Conservation (phyloP, 2,797 vertebrate genomes). For the Peromyscus melanophrys region DNA sequence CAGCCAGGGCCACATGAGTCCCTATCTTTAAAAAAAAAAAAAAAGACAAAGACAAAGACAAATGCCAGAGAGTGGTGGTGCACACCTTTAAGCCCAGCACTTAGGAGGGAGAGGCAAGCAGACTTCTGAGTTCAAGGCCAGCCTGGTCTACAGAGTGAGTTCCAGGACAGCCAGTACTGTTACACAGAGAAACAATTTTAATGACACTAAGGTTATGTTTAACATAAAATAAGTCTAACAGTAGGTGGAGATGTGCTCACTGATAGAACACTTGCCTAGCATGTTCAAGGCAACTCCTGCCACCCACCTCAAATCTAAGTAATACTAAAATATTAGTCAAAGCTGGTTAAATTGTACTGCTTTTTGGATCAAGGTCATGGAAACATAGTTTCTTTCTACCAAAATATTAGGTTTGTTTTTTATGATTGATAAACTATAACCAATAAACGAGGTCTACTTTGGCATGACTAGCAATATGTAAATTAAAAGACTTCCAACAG, state of each 20-base stretch:
- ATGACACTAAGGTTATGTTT: slow-evolving; percentile 36
- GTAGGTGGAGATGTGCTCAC: not conserved
- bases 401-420: slow-evolving; percentile 51
- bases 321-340: slow-evolving; percentile 10
- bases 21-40: not conserved
- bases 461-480: not conserved
- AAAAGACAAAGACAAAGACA: not conserved
- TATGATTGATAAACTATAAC: slow-evolving; percentile 20
- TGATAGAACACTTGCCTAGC: not conserved
- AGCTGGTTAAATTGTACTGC: not conserved
- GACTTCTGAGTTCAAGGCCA: not conserved
- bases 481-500: slow-evolving; percentile 14
- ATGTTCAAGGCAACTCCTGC: not conserved
- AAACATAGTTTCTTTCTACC: slow-evolving; percentile 29
- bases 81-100: not conserved
- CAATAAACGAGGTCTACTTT: not conserved
- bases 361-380: slow-evolving; percentile 2
- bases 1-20: not conserved
- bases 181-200: not conserved
- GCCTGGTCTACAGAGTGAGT: not conserved
- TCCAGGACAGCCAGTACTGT: not conserved
- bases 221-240: not conserved
- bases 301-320: not conserved
- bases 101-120: not conserved
- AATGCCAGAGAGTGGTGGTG: not conserved